Evolutionary conservation across 2,113 vertebrate species (phyloP).

Genomic region (Neodon shergylaensis): DNA sequence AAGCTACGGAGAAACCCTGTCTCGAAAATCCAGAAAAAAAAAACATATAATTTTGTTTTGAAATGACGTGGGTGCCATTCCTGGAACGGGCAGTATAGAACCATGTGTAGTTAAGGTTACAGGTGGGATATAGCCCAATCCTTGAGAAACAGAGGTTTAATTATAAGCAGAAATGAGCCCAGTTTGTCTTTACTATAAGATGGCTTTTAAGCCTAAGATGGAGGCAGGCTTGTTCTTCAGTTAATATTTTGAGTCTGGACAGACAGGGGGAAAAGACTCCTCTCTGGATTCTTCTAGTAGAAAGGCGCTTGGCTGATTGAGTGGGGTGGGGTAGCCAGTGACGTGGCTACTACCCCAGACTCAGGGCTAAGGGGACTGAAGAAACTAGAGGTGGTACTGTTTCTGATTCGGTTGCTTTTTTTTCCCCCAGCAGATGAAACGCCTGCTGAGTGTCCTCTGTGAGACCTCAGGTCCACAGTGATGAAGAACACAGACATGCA

Average conservation of each 20-base stretch:
- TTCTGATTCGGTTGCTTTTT: background rate
- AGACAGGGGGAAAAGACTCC: background rate
- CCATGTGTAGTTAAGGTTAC: background rate
- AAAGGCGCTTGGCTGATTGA: background rate
- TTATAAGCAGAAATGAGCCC: background rate
- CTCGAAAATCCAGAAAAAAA: no score
- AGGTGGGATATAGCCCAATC: background rate
- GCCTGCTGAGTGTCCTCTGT: background rate
- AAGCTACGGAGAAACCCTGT: no score
- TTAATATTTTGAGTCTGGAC: background rate
- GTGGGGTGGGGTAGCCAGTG: accelerated
- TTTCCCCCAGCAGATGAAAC: background rate
- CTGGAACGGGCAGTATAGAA: background rate
- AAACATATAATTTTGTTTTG: no score
- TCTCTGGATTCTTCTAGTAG: background rate
- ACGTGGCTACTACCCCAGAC: background rate
- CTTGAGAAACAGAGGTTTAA: background rate
- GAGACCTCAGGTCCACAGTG: background rate
- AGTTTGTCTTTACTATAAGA: background rate
- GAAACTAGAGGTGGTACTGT: background rate
- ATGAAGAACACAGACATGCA: background rate
- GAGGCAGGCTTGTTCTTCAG: background rate
- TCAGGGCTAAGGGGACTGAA: background rate
- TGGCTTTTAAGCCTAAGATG: background rate
- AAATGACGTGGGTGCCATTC: background rate